These are phyloP conservation scores for Prionace glauca DNA, from an alignment of 2,797 vertebrate genomes.

Conservation along the genomic window DNA sequence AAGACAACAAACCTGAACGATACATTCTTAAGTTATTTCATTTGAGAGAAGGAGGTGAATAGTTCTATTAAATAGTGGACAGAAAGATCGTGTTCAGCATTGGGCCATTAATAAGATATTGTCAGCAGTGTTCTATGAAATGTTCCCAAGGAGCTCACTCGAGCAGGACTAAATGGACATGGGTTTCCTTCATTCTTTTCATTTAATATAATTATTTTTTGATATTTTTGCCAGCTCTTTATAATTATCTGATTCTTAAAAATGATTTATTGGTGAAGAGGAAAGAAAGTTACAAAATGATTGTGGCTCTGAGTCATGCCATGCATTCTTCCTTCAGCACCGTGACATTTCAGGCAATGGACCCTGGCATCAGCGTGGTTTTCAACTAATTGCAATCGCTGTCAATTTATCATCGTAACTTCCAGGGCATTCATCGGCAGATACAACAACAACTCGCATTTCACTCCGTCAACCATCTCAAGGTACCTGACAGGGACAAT, in stretches of 20 bases:
- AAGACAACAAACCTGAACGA: not conserved
- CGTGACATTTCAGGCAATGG: not conserved
- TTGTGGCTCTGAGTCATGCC: not conserved
- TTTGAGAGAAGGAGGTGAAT: not conserved
- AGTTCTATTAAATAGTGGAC: not conserved
- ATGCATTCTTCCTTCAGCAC: not conserved
- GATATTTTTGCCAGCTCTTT: not conserved
- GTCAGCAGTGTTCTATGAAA: not conserved
- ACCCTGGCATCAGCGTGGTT: not conserved
- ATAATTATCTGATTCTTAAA: conserved; percentile 22
- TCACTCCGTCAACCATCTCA: not conserved
- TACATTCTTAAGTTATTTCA: not conserved
- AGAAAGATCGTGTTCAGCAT: not conserved
- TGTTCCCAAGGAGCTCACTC: not conserved
- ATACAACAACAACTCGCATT: not conserved
- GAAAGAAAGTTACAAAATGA: not conserved
- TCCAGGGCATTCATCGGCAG: not conserved
- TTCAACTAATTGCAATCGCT: not conserved
- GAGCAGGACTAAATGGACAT: not conserved
- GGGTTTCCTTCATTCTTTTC: not conserved
- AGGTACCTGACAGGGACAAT: not conserved
- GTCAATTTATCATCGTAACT: not conserved
- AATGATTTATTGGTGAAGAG: not conserved
- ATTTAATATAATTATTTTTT: not conserved
- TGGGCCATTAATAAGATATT: not conserved